Conservation (phyloP, 2,113 vertebrate genomes). For the Aythya baeri region DNA sequence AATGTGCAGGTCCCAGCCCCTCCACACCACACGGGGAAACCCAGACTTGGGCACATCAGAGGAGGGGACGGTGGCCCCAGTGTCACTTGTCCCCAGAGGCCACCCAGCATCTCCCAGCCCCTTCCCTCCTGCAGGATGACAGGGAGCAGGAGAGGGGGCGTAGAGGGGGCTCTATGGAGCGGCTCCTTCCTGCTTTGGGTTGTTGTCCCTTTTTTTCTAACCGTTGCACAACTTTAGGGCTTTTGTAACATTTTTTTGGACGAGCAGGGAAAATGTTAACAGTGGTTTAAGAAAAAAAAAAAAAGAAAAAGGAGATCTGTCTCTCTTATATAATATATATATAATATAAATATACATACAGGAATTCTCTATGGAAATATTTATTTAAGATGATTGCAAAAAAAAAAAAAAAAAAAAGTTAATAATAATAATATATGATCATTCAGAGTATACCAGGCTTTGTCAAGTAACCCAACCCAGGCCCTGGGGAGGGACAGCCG, state of each 20-base stretch:
- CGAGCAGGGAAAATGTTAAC: slow-evolving; percentile 64
- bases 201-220: slow-evolving; percentile 64
- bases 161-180: background rate
- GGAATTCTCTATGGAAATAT: slow-evolving; percentile 71
- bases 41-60: background rate
- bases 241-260: slow-evolving; percentile 71
- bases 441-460: slow-evolving; percentile 29
- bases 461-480: slow-evolving; percentile 30
- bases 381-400: slow-evolving; percentile 72
- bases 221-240: slow-evolving; percentile 72
- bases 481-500: slow-evolving; percentile 17
- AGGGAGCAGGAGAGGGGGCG: background rate
- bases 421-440: background rate
- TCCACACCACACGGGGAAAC: background rate
- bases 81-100: background rate
- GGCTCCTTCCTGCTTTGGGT: slow-evolving; percentile 56
- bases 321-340: slow-evolving; percentile 58
- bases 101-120: background rate
- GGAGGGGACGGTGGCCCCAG: background rate
- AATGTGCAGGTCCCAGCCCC: background rate
- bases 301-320: slow-evolving; percentile 2
- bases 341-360: slow-evolving; percentile 50
- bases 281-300: slow-evolving; percentile 56
- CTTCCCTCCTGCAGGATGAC: background rate
- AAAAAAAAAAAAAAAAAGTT: background rate